phyloP scores from a whole-genome alignment of 30 jellyfish, hydroid and myxozoan species.

The Sanderia malayensis region DNA sequence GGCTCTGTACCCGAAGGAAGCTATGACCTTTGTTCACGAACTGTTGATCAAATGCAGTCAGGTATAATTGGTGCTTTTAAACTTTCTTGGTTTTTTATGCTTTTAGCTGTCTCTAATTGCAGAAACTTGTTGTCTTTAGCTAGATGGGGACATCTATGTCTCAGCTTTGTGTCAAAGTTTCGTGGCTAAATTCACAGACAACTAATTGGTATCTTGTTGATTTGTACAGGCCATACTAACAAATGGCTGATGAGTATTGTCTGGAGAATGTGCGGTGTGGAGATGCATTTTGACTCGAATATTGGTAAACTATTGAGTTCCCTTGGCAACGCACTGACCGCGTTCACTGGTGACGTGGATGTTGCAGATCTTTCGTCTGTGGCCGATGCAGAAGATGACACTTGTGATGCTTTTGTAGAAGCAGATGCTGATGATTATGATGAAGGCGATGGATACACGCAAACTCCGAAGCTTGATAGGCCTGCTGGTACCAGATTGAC shows the following conservation, averaged over 20 bases:
- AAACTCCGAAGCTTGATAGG: constrained; percentile 7
- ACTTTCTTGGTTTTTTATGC: too few species aligned
- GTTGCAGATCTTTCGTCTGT: constrained; percentile 93
- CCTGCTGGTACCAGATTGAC: background rate
- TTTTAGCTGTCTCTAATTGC: too few species aligned
- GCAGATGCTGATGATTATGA: constrained; percentile 41
- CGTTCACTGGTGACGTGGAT: constrained; percentile 85
- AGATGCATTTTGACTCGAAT: constrained; percentile 76
- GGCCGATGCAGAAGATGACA: constrained; percentile 73
- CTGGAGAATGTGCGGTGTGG: constrained; percentile 95
- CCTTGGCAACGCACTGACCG: constrained; percentile 80
- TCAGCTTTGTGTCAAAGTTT: too few species aligned
- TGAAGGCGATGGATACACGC: constrained; percentile 45
- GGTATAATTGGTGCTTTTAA: too few species aligned
- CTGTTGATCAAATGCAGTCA: constrained; percentile 55
- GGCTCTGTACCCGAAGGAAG: constrained; percentile 93
- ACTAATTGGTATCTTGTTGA: too few species aligned
- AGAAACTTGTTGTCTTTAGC: too few species aligned
- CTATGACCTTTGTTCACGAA: constrained; percentile 82
- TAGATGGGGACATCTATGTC: too few species aligned
- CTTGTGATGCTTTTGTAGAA: constrained; percentile 40
- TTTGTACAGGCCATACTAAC: constrained; percentile 69
- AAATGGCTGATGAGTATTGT: constrained; percentile 87
- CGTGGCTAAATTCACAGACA: too few species aligned
- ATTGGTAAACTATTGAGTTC: constrained; percentile 80